A percentile compares a stretch with the other conserved stretches of the same genome.
These are phyloP conservation scores for Agrypnus murinus DNA, from an alignment of 2,888 invertebrate genomes.

Conservation along the genomic window DNA sequence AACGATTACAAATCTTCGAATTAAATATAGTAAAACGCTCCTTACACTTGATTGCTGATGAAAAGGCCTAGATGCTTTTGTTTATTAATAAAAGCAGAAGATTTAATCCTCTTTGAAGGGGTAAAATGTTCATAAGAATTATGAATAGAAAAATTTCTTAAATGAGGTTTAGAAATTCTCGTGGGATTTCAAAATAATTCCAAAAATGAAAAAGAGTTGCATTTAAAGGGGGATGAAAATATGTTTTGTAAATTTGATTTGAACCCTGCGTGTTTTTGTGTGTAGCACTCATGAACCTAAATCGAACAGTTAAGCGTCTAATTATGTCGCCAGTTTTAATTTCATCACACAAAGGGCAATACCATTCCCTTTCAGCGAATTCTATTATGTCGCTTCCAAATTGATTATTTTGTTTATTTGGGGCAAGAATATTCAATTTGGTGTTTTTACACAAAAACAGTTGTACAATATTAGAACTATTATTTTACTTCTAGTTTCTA, in stretches of 20 bases:
- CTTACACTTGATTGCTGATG: background rate
- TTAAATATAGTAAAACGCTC: background rate
- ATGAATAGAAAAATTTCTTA: too few species aligned
- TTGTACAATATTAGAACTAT: too few species aligned
- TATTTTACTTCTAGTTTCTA: too few species aligned
- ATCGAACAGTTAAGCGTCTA: conserved; percentile 48
- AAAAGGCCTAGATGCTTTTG: too few species aligned
- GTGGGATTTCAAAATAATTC: too few species aligned
- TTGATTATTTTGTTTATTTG: conserved; percentile 37
- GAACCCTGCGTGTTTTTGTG: conserved; percentile 16
- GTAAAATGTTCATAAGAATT: too few species aligned
- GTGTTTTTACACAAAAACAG: too few species aligned
- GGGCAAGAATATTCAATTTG: conserved; percentile 41
- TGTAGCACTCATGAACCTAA: conserved; percentile 39
- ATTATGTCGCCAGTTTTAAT: conserved; percentile 49
- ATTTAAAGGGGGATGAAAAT: conserved; percentile 28
- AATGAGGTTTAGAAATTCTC: too few species aligned
- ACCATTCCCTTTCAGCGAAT: conserved; percentile 47
- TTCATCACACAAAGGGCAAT: conserved; percentile 45
- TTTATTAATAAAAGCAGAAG: too few species aligned
- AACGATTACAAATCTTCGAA: background rate
- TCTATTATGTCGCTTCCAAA: conserved; percentile 41
- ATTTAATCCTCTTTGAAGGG: too few species aligned
- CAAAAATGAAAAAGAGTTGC: conserved; percentile 34
- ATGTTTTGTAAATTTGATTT: conserved; percentile 45